phyloP scores from a whole-genome alignment of 2,888 invertebrate genomes.

The Entomobrya proxima region DNA sequence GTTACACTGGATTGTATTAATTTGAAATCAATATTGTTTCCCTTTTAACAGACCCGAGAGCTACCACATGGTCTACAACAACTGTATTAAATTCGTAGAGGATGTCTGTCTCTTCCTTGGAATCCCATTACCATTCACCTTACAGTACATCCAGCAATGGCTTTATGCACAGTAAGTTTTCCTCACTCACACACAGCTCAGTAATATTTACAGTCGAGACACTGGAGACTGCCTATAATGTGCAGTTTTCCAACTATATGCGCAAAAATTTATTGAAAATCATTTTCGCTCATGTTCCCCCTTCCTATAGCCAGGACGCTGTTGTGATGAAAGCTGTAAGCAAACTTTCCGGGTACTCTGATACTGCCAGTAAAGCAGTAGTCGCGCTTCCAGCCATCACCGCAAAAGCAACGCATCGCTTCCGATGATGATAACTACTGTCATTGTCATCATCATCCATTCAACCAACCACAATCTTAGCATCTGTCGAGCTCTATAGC shows the following conservation, averaged over 20 bases:
- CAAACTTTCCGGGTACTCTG: constrained; percentile 62
- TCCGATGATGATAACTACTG: constrained; percentile 33
- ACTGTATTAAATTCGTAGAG: constrained; percentile 68
- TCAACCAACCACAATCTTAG: constrained; percentile 28
- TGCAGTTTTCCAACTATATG: not conserved
- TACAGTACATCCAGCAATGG: constrained; percentile 65
- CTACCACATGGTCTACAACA: constrained; percentile 69
- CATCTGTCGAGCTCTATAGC: constrained; percentile 4
- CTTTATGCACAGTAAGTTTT: constrained; percentile 63
- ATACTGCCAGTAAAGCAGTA: constrained; percentile 61
- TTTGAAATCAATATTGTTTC: constrained; percentile 40
- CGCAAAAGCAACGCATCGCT: constrained; percentile 31
- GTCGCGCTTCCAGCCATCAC: constrained; percentile 25
- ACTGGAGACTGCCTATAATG: not conserved
- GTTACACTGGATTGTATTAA: constrained; percentile 15
- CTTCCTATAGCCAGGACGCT: constrained; percentile 54
- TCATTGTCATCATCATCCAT: constrained; percentile 40
- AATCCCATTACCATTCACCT: constrained; percentile 59
- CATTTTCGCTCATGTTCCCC: not conserved
- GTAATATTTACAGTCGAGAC: not conserved
- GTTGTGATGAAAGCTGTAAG: constrained; percentile 63
- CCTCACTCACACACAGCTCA: not conserved
- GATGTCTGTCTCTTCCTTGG: constrained; percentile 65
- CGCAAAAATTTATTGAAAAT: not conserved
- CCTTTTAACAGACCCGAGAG: constrained; percentile 50